phyloP scores from a whole-genome alignment of 2,888 invertebrate genomes.

The Pocota personata region DNA sequence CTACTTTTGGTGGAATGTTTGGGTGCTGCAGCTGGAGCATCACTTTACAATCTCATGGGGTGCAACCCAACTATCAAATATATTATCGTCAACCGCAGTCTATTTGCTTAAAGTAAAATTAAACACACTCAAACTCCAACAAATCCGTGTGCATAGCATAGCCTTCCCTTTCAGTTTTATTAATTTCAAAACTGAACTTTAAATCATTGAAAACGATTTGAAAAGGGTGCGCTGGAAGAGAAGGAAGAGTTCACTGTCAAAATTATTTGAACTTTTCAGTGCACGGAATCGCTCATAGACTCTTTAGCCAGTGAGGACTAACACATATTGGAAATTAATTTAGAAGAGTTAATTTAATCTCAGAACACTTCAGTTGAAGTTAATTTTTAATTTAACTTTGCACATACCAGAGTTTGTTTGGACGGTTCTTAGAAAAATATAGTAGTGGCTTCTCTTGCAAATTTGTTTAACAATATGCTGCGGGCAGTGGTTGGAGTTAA shows the following conservation, averaged over 20 bases:
- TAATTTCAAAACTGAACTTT: constrained; percentile 65
- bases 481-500: not conserved
- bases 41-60: not conserved
- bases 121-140: constrained; percentile 32
- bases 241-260: constrained; percentile 16
- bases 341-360: constrained; percentile 7
- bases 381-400: constrained; percentile 10
- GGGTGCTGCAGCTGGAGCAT: constrained; percentile 30
- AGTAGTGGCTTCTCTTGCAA: not conserved
- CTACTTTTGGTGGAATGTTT: not conserved
- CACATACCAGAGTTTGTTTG: not conserved
- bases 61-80: constrained; percentile 61
- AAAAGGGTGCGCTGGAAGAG: not conserved
- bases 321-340: constrained; percentile 23
- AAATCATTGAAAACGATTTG: constrained; percentile 57
- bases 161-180: constrained; percentile 42
- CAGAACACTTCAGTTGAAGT: not conserved
- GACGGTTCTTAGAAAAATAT: not conserved
- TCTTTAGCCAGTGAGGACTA: constrained; percentile 1
- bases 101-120: constrained; percentile 65
- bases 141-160: not conserved
- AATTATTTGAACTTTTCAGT: constrained; percentile 54
- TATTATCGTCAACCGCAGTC: constrained; percentile 72
- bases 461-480: not conserved
- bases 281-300: not conserved